Conservation (phyloP, 2,888 invertebrate species). For the Chrysolina oricalcia region DNA sequence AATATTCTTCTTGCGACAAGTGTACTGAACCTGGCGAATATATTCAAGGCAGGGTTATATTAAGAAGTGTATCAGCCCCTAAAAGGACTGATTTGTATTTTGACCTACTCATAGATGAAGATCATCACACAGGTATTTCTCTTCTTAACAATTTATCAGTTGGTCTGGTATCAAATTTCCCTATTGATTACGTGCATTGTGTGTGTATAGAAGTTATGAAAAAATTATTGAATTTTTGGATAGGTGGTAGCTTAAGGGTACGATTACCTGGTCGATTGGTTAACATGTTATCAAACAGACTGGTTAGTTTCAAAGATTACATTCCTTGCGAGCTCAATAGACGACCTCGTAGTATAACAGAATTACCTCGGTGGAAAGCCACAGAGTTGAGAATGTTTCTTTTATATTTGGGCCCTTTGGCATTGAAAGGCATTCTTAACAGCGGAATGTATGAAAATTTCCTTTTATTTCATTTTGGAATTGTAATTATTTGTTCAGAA, state of each 20-base stretch:
- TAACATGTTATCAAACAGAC: not conserved
- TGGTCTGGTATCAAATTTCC: conserved; percentile 2
- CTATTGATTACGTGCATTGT: conserved; percentile 10
- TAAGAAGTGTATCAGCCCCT: not conserved
- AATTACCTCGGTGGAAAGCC: conserved; percentile 1
- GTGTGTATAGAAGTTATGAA: not conserved
- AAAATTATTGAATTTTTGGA: not conserved
- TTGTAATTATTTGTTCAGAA: not conserved
- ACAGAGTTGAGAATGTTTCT: not conserved
- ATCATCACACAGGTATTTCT: no score
- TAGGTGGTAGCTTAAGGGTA: not conserved
- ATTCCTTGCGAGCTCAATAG: conserved; percentile 6
- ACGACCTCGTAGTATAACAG: not conserved
- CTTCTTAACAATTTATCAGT: no score
- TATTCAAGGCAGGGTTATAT: conserved; percentile 18
- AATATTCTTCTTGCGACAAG: conserved; percentile 41
- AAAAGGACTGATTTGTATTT: not conserved
- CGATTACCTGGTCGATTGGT: not conserved
- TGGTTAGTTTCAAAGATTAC: not conserved
- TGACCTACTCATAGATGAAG: not conserved
- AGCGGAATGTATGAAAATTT: not conserved
- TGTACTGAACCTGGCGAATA: conserved; percentile 32
- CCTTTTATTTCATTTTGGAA: not conserved
- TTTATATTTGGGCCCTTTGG: conserved; percentile 4
- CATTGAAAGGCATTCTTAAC: not conserved